Percentiles rank a stretch among this genome's conserved stretches.
Conservation (phyloP, 1,140 invertebrate genomes). For the Formica selysi region DNA sequence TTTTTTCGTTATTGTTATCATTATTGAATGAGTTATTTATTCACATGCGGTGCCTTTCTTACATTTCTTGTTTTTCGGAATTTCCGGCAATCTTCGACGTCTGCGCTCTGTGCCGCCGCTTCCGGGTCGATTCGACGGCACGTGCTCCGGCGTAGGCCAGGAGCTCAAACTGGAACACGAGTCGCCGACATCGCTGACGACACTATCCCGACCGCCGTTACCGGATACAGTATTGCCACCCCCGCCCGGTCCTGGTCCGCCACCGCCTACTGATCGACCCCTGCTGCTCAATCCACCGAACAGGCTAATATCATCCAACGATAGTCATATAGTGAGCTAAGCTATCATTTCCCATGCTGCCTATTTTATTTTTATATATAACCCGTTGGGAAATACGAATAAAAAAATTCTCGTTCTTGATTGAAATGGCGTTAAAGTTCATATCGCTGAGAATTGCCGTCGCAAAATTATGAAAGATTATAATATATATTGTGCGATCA, state of each 20-base stretch:
- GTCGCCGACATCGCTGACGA: slow-evolving; percentile 82
- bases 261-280: slow-evolving; percentile 74
- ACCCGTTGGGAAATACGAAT: not conserved
- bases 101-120: slow-evolving; percentile 88
- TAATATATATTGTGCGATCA: not conserved
- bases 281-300: slow-evolving; percentile 83
- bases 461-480: not conserved
- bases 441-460: not conserved
- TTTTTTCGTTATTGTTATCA: not conserved
- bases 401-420: slow-evolving; percentile 23
- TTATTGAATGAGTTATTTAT: not conserved
- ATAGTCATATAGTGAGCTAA: slow-evolving; percentile 77
- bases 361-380: slow-evolving; percentile 2
- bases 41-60: slow-evolving; percentile 79
- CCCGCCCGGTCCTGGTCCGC: slow-evolving; percentile 71
- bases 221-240: slow-evolving; percentile 62
- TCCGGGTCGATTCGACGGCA: slow-evolving; percentile 77
- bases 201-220: slow-evolving; percentile 81
- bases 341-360: slow-evolving; percentile 75
- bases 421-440: not conserved
- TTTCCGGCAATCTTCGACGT: slow-evolving; percentile 94
- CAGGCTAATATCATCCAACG: slow-evolving; percentile 83
- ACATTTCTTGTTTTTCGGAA: slow-evolving; percentile 95
- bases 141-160: slow-evolving; percentile 83
- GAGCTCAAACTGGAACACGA: slow-evolving; percentile 84